Evolutionary conservation across 2,113 vertebrate species (phyloP).

Genomic region (Callocephalon fimbriatum): DNA sequence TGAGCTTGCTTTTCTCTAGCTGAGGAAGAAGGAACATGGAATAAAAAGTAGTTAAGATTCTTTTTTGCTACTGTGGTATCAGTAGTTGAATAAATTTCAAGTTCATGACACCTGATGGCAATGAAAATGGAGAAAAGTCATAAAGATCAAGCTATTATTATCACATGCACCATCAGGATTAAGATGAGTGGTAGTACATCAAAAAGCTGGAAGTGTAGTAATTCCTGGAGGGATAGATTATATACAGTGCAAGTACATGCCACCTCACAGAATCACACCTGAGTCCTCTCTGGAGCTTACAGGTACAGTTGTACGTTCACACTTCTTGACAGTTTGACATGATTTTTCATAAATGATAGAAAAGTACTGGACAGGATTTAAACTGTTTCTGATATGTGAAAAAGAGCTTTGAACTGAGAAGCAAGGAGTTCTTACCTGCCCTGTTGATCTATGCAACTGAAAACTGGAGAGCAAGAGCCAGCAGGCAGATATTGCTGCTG

Average conservation of each 20-base stretch:
- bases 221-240: neutral
- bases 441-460: neutral
- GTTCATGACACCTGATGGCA: neutral
- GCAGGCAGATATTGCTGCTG: neutral
- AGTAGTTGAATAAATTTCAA: slow-evolving; percentile 19
- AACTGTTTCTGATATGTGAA: neutral
- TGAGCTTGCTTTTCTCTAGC: neutral
- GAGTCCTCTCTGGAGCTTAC: neutral
- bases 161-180: neutral
- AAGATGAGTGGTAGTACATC: neutral
- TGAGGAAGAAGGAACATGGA: neutral
- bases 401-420: neutral
- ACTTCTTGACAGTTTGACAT: neutral
- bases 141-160: neutral
- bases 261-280: neutral
- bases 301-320: neutral
- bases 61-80: neutral
- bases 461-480: neutral
- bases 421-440: neutral
- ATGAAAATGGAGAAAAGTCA: slow-evolving; percentile 7
- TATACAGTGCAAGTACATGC: accelerated
- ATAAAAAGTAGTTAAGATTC: neutral
- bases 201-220: neutral
- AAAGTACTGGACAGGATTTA: neutral
- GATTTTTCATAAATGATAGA: neutral